phyloP scores from a whole-genome alignment of 1,140 invertebrate genomes.

The Patella vulgata region DNA sequence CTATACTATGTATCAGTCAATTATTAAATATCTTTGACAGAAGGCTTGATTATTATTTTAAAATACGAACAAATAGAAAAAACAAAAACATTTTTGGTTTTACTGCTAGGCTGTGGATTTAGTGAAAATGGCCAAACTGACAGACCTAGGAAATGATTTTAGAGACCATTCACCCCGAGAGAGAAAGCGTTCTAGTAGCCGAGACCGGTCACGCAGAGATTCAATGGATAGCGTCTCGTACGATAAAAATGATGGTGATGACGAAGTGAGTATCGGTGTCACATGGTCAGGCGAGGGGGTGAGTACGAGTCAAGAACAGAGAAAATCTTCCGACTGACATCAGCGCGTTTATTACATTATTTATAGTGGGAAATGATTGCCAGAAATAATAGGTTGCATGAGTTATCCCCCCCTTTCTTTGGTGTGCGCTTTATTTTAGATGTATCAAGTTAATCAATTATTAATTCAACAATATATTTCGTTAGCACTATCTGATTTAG shows the following conservation, averaged over 20 bases:
- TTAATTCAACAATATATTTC: no score
- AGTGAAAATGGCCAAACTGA: conserved; percentile 87
- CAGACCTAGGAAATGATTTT: conserved; percentile 70
- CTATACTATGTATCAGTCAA: no score
- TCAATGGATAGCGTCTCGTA: conserved; percentile 74
- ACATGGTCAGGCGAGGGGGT: conserved; percentile 57
- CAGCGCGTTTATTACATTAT: no score
- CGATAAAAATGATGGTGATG: conserved; percentile 67
- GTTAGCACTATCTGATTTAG: no score
- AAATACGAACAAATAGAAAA: no score
- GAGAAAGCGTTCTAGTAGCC: conserved; percentile 66
- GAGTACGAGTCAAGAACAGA: conserved; percentile 59
- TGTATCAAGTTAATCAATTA: no score
- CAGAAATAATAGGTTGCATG: no score
- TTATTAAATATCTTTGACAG: no score
- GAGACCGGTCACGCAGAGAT: conserved; percentile 72
- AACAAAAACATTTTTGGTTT: conserved; percentile 43
- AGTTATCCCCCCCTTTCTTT: no score
- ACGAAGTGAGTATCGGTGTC: conserved; percentile 71
- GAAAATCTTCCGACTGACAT: conserved; percentile 13
- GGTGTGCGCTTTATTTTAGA: no score
- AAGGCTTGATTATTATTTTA: no score
- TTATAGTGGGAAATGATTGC: no score
- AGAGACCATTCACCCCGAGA: conserved; percentile 57
- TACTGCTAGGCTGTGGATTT: conserved; percentile 81